Conservation (phyloP, 2,888 invertebrate genomes). For the Plusia festucae region DNA sequence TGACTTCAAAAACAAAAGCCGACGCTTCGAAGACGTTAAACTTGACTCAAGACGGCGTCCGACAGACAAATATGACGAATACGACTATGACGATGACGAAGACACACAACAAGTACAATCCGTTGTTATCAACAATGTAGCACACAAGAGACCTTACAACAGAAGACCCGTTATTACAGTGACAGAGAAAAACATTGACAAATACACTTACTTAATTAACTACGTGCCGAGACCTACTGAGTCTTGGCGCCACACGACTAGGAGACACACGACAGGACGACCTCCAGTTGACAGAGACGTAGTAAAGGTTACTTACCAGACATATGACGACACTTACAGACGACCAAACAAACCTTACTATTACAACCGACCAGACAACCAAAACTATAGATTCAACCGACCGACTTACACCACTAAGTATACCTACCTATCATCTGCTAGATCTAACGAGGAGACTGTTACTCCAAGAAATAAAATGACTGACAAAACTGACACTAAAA, state of each 20-base stretch:
- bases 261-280: conserved; percentile 61
- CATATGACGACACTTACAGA: conserved; percentile 84
- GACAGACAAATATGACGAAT: conserved; percentile 71
- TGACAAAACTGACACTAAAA: conserved; percentile 55
- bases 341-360: conserved; percentile 81
- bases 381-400: conserved; percentile 73
- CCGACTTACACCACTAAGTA: conserved; percentile 70
- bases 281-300: conserved; percentile 76
- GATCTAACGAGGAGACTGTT: conserved; percentile 77
- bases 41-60: conserved; percentile 71
- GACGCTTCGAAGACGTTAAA: conserved; percentile 75
- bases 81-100: conserved; percentile 74
- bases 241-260: conserved; percentile 82
- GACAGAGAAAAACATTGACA: conserved; percentile 85
- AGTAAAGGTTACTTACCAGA: conserved; percentile 86
- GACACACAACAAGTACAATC: conserved; percentile 82
- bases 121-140: conserved; percentile 79
- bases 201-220: conserved; percentile 86
- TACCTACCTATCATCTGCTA: conserved; percentile 75
- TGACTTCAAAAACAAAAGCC: conserved; percentile 87
- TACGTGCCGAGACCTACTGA: conserved; percentile 87
- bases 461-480: conserved; percentile 47
- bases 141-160: conserved; percentile 75
- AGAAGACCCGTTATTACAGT: conserved; percentile 81
- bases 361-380: conserved; percentile 74